These are phyloP conservation scores for Pitangus sulphuratus DNA, from an alignment of 2,797 vertebrate species.

Conservation along the genomic window DNA sequence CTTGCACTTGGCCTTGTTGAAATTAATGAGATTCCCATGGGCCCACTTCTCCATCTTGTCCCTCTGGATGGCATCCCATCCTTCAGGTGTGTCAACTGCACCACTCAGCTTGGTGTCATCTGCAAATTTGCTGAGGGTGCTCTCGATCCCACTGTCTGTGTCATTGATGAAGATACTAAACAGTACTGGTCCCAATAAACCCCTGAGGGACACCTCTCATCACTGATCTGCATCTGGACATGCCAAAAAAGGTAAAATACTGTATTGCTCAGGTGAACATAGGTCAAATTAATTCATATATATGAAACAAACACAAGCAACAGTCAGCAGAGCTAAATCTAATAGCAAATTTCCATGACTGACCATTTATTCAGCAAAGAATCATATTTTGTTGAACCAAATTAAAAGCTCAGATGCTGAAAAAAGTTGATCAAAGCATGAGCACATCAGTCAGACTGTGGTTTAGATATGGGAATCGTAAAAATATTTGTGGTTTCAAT, in stretches of 20 bases:
- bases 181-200: rapidly evolving
- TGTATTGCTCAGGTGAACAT: not conserved
- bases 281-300: not conserved
- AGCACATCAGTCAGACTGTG: not conserved
- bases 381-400: not conserved
- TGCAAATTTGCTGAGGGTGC: not conserved
- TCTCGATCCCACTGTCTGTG: rapidly evolving
- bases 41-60: not conserved
- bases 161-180: not conserved
- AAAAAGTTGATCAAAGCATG: not conserved
- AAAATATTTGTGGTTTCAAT: not conserved
- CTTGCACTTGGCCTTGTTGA: not conserved
- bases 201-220: not conserved
- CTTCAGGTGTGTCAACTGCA: rapidly evolving
- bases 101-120: not conserved
- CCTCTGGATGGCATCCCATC: not conserved
- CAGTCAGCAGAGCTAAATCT: not conserved
- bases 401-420: not conserved
- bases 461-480: not conserved
- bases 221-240: not conserved
- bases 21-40: not conserved
- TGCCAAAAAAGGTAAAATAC: not conserved
- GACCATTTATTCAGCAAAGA: not conserved
- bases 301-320: not conserved
- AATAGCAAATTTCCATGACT: not conserved